A percentile compares a stretch with the other conserved stretches of the same genome.
Evolutionary conservation across 2,113 vertebrate species (phyloP).

Genomic region (Silurus meridionalis): DNA sequence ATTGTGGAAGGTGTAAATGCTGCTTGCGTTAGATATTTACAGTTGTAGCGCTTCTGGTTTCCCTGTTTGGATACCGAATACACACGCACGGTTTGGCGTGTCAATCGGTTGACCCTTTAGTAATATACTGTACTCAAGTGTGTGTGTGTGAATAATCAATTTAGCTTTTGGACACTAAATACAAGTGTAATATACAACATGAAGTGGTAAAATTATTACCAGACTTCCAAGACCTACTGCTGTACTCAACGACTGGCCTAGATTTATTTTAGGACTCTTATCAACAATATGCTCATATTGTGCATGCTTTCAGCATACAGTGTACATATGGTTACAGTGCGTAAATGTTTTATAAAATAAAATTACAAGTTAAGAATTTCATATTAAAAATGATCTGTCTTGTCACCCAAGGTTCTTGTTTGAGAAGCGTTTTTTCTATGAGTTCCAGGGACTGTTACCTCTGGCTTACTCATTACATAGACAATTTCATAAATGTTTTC

Average conservation of each 20-base stretch:
- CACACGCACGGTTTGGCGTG: too few species aligned
- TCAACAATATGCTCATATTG: neutral
- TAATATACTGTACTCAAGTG: neutral
- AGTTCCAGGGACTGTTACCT: neutral
- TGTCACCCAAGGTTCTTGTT: neutral
- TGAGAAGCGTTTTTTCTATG: neutral
- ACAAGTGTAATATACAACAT: neutral
- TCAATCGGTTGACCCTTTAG: neutral
- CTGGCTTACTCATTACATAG: neutral
- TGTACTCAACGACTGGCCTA: neutral
- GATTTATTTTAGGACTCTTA: neutral
- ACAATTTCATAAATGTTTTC: neutral
- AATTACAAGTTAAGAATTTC: too few species aligned
- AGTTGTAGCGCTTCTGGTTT: too few species aligned
- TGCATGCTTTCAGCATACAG: neutral
- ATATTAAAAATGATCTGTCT: neutral
- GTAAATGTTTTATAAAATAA: too few species aligned
- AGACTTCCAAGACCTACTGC: neutral
- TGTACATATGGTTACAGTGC: too few species aligned
- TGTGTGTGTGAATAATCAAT: neutral
- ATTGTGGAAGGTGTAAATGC: too few species aligned
- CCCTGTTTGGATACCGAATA: too few species aligned
- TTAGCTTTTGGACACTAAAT: neutral
- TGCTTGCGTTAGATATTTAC: too few species aligned
- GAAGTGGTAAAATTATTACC: neutral